A percentile compares a stretch with the other conserved stretches of the same genome.
These are phyloP conservation scores for Brienomyrus brachyistius DNA, from an alignment of 2,113 vertebrate genomes.

Conservation along the genomic window DNA sequence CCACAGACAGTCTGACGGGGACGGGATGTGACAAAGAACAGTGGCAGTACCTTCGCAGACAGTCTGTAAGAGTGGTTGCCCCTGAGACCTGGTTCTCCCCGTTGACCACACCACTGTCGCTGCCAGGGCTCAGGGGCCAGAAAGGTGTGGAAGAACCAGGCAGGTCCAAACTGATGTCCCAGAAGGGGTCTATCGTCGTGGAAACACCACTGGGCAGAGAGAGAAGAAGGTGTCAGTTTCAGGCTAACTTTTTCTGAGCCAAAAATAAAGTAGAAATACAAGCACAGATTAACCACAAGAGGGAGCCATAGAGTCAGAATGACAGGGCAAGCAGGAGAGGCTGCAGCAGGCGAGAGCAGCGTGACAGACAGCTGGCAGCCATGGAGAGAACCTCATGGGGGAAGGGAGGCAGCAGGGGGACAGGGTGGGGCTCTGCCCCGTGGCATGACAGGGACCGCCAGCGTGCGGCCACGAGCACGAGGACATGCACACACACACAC, in stretches of 20 bases:
- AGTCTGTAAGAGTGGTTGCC: conserved; percentile 94
- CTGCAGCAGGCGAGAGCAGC: background rate
- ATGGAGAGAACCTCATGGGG: background rate
- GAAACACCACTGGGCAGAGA: conserved; percentile 76
- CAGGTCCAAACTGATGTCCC: conserved; percentile 97
- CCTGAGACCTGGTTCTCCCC: conserved; percentile 87
- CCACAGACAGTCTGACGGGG: background rate
- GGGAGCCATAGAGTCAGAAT: conserved; percentile 27
- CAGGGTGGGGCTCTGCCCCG: background rate
- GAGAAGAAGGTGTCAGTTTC: background rate
- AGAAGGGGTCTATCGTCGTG: conserved; percentile 97
- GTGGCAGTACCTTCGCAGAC: conserved; percentile 79
- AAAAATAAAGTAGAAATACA: no score
- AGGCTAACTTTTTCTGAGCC: background rate
- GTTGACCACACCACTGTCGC: conserved; percentile 83
- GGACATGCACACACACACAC: background rate
- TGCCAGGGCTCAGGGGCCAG: conserved; percentile 95
- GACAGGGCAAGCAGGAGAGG: background rate
- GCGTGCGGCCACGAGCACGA: background rate
- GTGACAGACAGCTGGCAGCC: conserved; percentile 21
- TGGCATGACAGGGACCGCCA: background rate
- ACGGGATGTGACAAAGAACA: background rate
- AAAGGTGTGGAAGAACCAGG: conserved; percentile 95
- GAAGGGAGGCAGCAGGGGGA: background rate
- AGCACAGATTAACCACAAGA: conserved; percentile 35